Conservation (phyloP, 2,888 invertebrate species). For the Abrostola triplasia region DNA sequence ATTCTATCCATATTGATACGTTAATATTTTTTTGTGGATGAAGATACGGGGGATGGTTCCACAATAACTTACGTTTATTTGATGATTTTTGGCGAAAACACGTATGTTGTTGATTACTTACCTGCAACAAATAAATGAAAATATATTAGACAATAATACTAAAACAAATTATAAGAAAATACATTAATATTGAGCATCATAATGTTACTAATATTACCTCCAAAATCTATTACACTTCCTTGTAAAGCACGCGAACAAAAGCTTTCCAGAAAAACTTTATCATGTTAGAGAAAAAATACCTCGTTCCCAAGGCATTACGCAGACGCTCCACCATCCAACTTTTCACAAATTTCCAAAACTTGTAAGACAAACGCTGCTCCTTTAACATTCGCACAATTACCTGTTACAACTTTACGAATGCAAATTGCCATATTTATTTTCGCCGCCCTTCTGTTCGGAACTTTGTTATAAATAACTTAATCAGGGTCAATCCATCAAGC, state of each 20-base stretch:
- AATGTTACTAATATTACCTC: constrained; percentile 23
- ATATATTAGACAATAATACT: constrained; percentile 9
- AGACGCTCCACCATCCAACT: constrained; percentile 54
- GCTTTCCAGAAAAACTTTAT: constrained; percentile 53
- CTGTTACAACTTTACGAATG: constrained; percentile 56
- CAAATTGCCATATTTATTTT: constrained; percentile 61
- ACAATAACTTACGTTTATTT: no score
- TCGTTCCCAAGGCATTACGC: constrained; percentile 54
- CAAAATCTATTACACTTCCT: constrained; percentile 46
- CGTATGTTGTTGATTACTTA: constrained; percentile 24
- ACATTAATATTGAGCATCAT: constrained; percentile 9
- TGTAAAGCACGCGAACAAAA: constrained; percentile 46
- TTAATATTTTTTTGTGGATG: no score
- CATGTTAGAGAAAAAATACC: constrained; percentile 55
- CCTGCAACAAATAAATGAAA: constrained; percentile 29
- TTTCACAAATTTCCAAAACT: constrained; percentile 59
- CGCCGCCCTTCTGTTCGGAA: constrained; percentile 55
- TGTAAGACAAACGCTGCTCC: constrained; percentile 59
- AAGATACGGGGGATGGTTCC: no score
- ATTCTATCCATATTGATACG: background rate
- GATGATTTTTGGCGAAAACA: no score
- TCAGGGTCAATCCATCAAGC: constrained; percentile 72
- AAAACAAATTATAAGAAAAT: background rate
- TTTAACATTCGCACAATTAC: constrained; percentile 58
- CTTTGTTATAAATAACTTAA: constrained; percentile 65